A percentile compares a stretch with the other conserved stretches of the same genome.
phyloP scores from a whole-genome alignment of 2,888 invertebrate species.

The Amiota mariae region DNA sequence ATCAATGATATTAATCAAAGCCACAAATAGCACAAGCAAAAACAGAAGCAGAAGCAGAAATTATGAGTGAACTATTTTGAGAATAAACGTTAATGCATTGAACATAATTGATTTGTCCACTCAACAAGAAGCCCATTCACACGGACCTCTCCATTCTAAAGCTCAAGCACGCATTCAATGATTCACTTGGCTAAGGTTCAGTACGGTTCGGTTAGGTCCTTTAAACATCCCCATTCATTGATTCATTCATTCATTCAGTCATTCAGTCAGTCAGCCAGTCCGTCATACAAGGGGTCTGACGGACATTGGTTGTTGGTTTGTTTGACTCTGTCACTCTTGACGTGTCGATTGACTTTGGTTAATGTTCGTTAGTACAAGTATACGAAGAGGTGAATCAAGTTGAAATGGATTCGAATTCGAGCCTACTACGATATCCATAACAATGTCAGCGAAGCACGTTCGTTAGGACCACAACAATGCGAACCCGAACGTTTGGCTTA shows the following conservation, averaged over 20 bases:
- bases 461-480: neutral
- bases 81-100: neutral
- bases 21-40: neutral
- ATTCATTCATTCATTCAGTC: constrained; percentile 6
- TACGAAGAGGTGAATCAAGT: neutral
- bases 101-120: constrained; percentile 18
- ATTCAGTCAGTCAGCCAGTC: neutral
- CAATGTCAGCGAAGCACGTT: constrained; percentile 26
- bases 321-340: constrained; percentile 1
- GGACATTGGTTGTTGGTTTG: too few species aligned
- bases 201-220: too few species aligned
- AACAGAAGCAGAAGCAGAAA: neutral
- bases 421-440: neutral
- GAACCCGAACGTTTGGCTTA: constrained; percentile 37
- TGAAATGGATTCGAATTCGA: neutral
- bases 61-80: too few species aligned
- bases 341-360: constrained; percentile 21
- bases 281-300: too few species aligned
- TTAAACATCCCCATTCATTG: neutral
- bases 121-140: neutral
- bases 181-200: too few species aligned
- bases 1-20: constrained; percentile 4
- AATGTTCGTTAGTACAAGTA: neutral
- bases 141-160: neutral
- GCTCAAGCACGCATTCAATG: too few species aligned